These are phyloP conservation scores for Acanthaster planci DNA, from an alignment of 35 echinoderm and acorn worm species.

Conservation along the genomic window DNA sequence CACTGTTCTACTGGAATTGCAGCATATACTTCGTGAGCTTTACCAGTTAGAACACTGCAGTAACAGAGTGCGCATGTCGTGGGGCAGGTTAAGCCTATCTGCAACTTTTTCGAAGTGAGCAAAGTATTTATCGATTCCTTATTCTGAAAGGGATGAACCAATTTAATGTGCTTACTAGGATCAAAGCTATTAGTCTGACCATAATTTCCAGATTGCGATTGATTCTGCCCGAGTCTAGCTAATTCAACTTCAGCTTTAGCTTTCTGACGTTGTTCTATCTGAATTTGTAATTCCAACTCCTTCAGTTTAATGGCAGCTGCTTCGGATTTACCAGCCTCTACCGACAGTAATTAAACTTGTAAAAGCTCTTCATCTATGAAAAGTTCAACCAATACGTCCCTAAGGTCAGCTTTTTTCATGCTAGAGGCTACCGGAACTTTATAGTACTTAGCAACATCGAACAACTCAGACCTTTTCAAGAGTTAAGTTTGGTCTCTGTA, in stretches of 20 bases:
- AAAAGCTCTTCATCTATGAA: neutral
- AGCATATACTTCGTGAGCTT: conserved; percentile 38
- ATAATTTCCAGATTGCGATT: neutral
- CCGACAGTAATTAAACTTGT: neutral
- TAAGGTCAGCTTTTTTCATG: neutral
- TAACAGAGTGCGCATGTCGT: conserved; percentile 32
- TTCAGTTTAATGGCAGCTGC: neutral
- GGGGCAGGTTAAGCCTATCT: neutral
- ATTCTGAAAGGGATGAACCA: conserved; percentile 42
- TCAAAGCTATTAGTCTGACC: conserved; percentile 1
- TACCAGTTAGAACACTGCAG: conserved; percentile 46
- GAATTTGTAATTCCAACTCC: neutral
- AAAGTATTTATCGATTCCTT: conserved; percentile 43
- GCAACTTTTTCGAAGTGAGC: conserved; percentile 20
- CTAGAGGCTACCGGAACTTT: neutral
- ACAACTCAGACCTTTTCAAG: conserved; percentile 11
- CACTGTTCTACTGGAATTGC: conserved; percentile 11
- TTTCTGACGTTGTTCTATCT: neutral
- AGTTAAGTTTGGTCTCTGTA: too few relatives aligned
- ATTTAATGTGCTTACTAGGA: conserved; percentile 22
- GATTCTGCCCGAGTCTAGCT: neutral
- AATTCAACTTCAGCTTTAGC: neutral
- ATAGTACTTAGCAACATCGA: neutral
- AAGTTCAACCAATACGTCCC: neutral
- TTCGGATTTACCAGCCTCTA: neutral